phyloP scores from a whole-genome alignment of 1,140 invertebrate species.

The Platorchestia sp. region DNA sequence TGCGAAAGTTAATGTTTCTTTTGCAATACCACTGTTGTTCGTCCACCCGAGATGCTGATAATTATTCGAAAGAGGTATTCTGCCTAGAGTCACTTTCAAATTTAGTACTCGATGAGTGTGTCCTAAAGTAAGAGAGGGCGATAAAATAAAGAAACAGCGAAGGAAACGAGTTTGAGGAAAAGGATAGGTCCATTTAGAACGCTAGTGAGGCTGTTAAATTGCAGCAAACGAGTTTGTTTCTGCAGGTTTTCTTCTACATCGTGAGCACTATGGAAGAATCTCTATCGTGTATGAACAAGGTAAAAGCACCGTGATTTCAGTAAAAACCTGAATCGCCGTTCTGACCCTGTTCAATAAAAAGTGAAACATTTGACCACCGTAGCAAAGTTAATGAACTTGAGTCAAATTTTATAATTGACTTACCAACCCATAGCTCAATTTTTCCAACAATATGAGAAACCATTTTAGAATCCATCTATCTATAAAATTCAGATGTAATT shows the following conservation, averaged over 20 bases:
- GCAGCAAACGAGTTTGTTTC: neutral
- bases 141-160: no score
- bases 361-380: neutral
- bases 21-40: neutral
- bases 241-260: neutral
- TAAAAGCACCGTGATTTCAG: neutral
- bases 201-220: neutral
- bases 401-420: neutral
- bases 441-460: no score
- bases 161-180: no score
- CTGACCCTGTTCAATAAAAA: neutral
- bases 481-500: no score
- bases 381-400: neutral
- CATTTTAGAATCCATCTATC: no score
- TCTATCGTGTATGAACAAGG: neutral
- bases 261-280: neutral
- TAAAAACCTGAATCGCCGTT: neutral
- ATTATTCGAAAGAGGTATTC: no score
- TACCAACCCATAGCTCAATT: neutral
- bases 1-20: neutral
- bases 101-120: no score
- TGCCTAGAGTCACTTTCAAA: no score
- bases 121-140: no score
- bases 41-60: neutral
- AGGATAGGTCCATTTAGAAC: neutral